Base-by-base conservation (phyloP, 2,797 vertebrate species). In the Clarias platycephalus region DNA sequence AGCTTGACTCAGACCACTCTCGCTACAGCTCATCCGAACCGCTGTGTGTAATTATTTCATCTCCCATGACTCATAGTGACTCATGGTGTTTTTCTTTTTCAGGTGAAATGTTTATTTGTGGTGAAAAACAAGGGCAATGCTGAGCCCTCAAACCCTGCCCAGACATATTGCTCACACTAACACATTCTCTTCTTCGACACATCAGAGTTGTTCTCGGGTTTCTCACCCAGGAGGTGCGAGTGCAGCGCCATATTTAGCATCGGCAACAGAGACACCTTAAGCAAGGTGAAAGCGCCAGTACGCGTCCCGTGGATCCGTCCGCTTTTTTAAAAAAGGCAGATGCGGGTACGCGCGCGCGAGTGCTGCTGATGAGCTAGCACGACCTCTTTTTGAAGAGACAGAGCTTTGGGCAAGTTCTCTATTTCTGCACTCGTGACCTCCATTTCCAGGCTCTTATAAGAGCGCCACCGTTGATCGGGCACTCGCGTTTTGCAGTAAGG, bases 211-310 rank as follows among this genome's bases (percentile, higher is more conserved):
- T 53, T 83, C 70, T 82, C 67, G 0, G 66, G 66, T 71, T 58
- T 71, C 80, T 85, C 63, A 58, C 63, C 26, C 44, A 28, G 63
- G 53, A 68, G 53, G 74, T 31, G 72, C 18, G 49, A 67, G n/a
- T 5, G 53, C 63, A 28, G 57, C 2, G 28, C 80, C 63, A 79
- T 72, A 55, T 86, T 82, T 85, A 82, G 84, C 80, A 84, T 80
- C 77, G 28, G 31, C 18, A 28, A 63, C 77, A 79, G 64, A 76
- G 84, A 77, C 80, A 71, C 74, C 80, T 34, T 71, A 71, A 60
- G 64, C 84, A 79, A 82, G 84, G 80, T 82, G 84, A 86, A 62
- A 53, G 74, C 10, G 2, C 16, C 12, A 40, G 72, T 16, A 28
- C 7, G 55, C 82, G 31, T 62, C 80, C 71, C 24, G 40, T 62